Evolutionary conservation across 2,113 vertebrate species (phyloP).

Genomic region (Tetraodon nigroviridis): DNA sequence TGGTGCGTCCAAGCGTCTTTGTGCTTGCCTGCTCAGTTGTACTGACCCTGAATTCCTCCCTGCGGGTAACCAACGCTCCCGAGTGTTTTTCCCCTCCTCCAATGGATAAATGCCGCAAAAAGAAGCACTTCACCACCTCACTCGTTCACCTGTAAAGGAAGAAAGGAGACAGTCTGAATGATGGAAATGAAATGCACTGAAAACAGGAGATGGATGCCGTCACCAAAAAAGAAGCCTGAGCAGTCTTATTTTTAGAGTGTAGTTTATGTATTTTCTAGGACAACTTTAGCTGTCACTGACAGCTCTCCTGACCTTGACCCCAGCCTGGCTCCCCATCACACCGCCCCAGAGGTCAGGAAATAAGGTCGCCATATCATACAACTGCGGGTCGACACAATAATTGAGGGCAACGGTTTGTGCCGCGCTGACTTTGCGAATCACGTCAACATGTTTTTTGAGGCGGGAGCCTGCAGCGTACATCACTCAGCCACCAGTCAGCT

Average conservation of each 20-base stretch:
- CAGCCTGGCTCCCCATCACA: constrained; percentile 1
- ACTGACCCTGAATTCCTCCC: constrained; percentile 71
- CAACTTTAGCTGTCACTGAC: constrained; percentile 1
- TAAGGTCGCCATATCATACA: constrained; percentile 4
- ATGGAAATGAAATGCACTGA: too few species aligned
- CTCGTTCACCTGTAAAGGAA: constrained; percentile 63
- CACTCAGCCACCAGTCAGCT: constrained; percentile 37
- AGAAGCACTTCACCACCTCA: constrained; percentile 60
- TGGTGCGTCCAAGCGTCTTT: neutral
- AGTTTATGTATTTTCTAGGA: neutral
- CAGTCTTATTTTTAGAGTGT: neutral
- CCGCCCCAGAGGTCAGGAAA: constrained; percentile 11
- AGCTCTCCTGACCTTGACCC: constrained; percentile 14
- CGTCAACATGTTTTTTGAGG: constrained; percentile 24
- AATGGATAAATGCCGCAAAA: constrained; percentile 46
- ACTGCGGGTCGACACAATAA: constrained; percentile 40
- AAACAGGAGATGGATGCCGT: too few species aligned
- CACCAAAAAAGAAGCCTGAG: too few species aligned
- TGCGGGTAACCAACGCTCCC: constrained; percentile 59
- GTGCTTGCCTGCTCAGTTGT: constrained; percentile 6
- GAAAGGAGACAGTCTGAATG: neutral
- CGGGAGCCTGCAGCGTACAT: constrained; percentile 38
- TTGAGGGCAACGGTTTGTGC: constrained; percentile 34
- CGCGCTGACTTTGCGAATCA: constrained; percentile 45
- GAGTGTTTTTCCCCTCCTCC: constrained; percentile 50